phyloP scores from a whole-genome alignment of 2,888 invertebrate species.

The Iselma pallidipennis region DNA sequence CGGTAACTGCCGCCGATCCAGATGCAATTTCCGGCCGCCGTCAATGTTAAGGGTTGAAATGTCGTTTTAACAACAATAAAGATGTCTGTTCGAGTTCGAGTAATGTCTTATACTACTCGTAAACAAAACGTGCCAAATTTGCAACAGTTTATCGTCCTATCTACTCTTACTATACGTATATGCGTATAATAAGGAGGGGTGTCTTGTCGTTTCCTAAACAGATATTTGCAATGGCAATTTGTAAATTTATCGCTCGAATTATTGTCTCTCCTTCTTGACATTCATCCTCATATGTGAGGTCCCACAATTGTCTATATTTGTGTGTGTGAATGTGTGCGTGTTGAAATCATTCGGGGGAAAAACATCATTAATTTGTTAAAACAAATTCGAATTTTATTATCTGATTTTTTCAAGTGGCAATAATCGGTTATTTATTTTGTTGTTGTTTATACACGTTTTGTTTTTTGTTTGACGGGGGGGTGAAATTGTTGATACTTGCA shows the following conservation, averaged over 20 bases:
- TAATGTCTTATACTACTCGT: conserved; percentile 19
- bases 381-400: conserved; percentile 20
- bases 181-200: conserved; percentile 6
- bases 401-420: conserved; percentile 22
- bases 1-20: conserved; percentile 1
- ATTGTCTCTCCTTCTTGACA: conserved; percentile 6
- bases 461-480: not conserved
- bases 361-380: not conserved
- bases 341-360: conserved; percentile 14
- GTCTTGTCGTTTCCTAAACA: conserved; percentile 16
- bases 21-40: conserved; percentile 11
- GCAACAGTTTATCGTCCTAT: conserved; percentile 24
- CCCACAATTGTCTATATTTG: conserved; percentile 17
- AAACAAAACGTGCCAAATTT: conserved; percentile 29
- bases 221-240: conserved; percentile 27
- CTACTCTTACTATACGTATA: too few relatives aligned
- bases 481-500: not conserved
- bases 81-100: conserved; percentile 19
- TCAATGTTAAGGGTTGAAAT: conserved; percentile 20
- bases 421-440: conserved; percentile 30
- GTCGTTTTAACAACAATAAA: conserved; percentile 25
- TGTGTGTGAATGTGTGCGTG: conserved; percentile 14
- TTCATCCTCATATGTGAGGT: not conserved
- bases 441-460: conserved; percentile 28
- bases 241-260: conserved; percentile 25